These are phyloP conservation scores for Bombus haemorrhoidalis DNA, from an alignment of 1,140 invertebrate species.

Conservation along the genomic window DNA sequence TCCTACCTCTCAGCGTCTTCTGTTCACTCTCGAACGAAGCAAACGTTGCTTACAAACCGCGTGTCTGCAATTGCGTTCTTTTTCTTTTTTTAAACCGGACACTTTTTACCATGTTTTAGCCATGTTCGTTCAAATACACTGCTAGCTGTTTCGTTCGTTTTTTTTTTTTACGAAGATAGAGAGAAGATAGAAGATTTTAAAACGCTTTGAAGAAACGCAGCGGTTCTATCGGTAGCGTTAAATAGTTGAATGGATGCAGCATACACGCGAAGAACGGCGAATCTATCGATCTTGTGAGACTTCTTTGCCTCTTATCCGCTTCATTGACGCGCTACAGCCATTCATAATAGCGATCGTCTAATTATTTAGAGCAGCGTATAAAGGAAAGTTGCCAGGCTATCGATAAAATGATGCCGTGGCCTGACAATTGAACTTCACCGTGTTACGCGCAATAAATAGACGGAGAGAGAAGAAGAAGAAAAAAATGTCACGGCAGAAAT, in stretches of 20 bases:
- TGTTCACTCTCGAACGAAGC: no score
- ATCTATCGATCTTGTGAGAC: neutral
- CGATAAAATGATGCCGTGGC: neutral
- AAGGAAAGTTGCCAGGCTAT: neutral
- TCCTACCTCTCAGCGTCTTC: no score
- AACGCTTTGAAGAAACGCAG: neutral
- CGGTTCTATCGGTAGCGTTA: neutral
- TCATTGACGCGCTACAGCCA: neutral
- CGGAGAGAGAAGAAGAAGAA: neutral
- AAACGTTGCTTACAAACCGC: neutral
- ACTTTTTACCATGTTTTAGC: no score
- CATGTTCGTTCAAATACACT: accelerated
- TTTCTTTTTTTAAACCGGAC: no score
- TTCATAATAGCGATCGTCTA: neutral
- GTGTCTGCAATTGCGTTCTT: neutral
- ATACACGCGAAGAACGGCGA: neutral
- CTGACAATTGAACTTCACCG: slow-evolving; percentile 20
- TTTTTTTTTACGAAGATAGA: no score
- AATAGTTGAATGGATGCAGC: neutral
- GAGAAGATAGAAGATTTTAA: no score
- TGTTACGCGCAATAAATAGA: neutral
- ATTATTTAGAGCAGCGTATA: neutral
- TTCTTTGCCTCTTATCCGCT: neutral
- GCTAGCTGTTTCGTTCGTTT: no score
- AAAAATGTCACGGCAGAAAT: neutral